Percentiles rank a stretch among this genome's conserved stretches.
These are phyloP conservation scores for Papilio polytes DNA, from an alignment of 1,140 invertebrate species.

Conservation along the genomic window DNA sequence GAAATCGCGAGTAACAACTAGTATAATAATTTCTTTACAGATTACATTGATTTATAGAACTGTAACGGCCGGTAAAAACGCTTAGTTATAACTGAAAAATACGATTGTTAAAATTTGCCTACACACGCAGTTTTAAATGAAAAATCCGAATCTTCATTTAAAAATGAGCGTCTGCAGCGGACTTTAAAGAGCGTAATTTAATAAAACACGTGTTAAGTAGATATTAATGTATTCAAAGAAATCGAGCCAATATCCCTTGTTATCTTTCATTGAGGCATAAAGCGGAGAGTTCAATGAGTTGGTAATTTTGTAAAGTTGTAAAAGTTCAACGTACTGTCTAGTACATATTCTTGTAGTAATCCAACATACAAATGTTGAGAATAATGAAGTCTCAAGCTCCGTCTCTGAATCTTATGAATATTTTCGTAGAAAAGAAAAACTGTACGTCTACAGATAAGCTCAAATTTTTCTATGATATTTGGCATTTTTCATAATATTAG, in stretches of 20 bases:
- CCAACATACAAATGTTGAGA: neutral
- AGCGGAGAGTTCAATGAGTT: neutral
- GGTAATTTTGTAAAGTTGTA: neutral
- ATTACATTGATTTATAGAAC: no score
- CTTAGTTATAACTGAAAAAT: no score
- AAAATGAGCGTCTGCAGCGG: no score
- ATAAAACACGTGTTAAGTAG: neutral
- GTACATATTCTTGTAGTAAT: neutral
- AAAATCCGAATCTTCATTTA: no score
- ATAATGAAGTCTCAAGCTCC: constrained; percentile 9
- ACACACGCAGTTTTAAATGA: no score
- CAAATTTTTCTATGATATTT: neutral
- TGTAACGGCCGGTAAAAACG: no score
- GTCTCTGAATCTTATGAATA: neutral
- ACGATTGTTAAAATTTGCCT: no score
- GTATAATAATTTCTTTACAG: no score
- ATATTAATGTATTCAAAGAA: neutral
- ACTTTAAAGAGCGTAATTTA: neutral
- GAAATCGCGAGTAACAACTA: no score
- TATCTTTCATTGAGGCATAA: neutral
- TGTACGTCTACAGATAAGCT: neutral
- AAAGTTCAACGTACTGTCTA: constrained; percentile 6
- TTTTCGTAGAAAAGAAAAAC: neutral
- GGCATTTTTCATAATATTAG: no score
- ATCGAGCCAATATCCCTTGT: neutral